phyloP scores from a whole-genome alignment of 2,888 invertebrate species.

The Troilus luridus region DNA sequence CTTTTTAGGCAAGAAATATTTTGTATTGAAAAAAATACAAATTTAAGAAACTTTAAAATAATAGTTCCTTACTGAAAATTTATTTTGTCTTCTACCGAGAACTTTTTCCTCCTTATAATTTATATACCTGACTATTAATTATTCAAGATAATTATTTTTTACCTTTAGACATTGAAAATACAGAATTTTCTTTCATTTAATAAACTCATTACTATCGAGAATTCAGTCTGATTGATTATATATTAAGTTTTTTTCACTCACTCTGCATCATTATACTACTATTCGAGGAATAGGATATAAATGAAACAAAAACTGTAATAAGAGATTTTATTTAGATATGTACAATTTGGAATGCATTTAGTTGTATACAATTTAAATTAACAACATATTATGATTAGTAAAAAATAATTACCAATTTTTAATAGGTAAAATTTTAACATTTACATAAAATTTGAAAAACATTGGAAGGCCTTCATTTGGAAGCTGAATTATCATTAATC shows the following conservation, averaged over 20 bases:
- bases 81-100: too few species aligned
- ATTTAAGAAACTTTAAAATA: too few species aligned
- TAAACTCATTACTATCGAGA: not conserved
- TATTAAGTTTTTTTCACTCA: not conserved
- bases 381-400: not conserved
- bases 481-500: not conserved
- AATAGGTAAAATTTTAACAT: not conserved
- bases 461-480: not conserved
- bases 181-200: not conserved
- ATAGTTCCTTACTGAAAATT: too few species aligned
- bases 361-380: not conserved
- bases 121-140: too few species aligned
- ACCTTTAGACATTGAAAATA: not conserved
- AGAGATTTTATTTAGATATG: constrained; percentile 4
- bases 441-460: not conserved
- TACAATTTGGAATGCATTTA: not conserved
- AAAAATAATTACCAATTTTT: not conserved
- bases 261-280: too few species aligned
- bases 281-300: not conserved
- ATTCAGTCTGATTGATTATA: not conserved
- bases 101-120: too few species aligned
- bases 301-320: not conserved
- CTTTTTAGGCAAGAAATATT: too few species aligned
- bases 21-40: too few species aligned
- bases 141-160: not conserved